phyloP scores from a whole-genome alignment of 37 sponge, comb jelly and placozoan species.

The Chondrosia reniformis region DNA sequence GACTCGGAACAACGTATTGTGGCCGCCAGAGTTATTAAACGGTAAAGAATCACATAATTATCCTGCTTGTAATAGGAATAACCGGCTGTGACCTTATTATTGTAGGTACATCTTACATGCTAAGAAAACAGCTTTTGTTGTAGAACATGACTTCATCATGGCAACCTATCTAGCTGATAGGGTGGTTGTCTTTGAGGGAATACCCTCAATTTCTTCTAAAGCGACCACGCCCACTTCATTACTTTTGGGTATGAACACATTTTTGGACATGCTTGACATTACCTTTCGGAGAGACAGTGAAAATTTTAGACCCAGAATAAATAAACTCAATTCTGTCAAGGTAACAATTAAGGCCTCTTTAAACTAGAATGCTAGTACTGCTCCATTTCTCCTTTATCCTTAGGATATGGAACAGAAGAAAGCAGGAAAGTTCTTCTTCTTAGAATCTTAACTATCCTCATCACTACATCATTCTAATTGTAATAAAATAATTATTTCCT shows the following conservation, averaged over 20 bases:
- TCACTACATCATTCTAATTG: too few relatives aligned
- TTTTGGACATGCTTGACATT: slow-evolving; percentile 84
- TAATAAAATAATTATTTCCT: too few relatives aligned
- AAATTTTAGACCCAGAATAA: slow-evolving; percentile 93
- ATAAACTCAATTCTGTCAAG: slow-evolving; percentile 96
- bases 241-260: slow-evolving; percentile 94
- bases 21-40: slow-evolving; percentile 96
- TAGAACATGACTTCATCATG: slow-evolving; percentile 99
- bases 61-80: not conserved
- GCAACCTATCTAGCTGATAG: slow-evolving; percentile 97
- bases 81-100: not conserved
- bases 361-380: not conserved
- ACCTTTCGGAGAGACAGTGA: slow-evolving; percentile 94
- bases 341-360: slow-evolving; percentile 15
- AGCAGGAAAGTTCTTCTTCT: slow-evolving; percentile 92
- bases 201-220: slow-evolving; percentile 74
- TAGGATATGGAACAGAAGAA: slow-evolving; percentile 96
- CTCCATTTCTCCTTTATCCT: not conserved
- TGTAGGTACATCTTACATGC: slow-evolving; percentile 94
- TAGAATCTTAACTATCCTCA: slow-evolving; percentile 78
- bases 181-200: slow-evolving; percentile 96
- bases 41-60: slow-evolving; percentile 38
- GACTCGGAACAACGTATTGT: slow-evolving; percentile 97
- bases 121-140: slow-evolving; percentile 99
- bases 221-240: slow-evolving; percentile 88